Conservation (phyloP, 1,140 invertebrate genomes). For the Agrypnia vestita region DNA sequence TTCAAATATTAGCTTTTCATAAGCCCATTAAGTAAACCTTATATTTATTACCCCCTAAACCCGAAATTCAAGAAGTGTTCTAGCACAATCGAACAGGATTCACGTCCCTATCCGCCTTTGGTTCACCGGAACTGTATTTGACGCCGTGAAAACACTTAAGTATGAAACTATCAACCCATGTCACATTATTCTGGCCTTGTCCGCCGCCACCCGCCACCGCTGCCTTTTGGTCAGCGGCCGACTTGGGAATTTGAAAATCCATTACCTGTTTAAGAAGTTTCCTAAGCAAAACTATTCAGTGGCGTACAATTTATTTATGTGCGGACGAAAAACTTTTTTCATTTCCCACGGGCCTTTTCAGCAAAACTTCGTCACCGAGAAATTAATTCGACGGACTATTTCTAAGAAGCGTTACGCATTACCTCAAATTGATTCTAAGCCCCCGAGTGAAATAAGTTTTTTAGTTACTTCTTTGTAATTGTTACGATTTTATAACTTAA, state of each 20-base stretch:
- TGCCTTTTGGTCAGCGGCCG: slow-evolving; percentile 25
- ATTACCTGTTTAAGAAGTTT: slow-evolving; percentile 47
- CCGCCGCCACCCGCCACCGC: slow-evolving; percentile 25
- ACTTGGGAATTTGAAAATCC: slow-evolving; percentile 47
- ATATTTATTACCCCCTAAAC: too few species aligned
- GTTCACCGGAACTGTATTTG: slow-evolving; percentile 33
- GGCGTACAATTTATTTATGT: slow-evolving; percentile 40
- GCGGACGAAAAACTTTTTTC: slow-evolving; percentile 55
- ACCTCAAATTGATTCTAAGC: slow-evolving; percentile 24
- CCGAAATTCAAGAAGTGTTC: too few species aligned
- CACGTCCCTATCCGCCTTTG: not conserved
- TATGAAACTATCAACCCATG: slow-evolving; percentile 44
- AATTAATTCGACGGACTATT: slow-evolving; percentile 37
- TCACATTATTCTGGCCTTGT: slow-evolving; percentile 38
- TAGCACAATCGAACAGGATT: not conserved
- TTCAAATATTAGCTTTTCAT: too few species aligned
- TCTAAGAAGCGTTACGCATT: slow-evolving; percentile 18
- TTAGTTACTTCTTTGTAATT: slow-evolving; percentile 12
- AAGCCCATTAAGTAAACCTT: too few species aligned
- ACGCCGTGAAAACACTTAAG: slow-evolving; percentile 45
- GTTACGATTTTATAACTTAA: slow-evolving; percentile 3
- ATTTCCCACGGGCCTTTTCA: slow-evolving; percentile 56
- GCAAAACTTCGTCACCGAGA: slow-evolving; percentile 34
- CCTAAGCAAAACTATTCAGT: slow-evolving; percentile 41
- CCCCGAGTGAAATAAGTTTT: slow-evolving; percentile 2